Percentiles rank a stretch among this genome's conserved stretches.
Conservation (phyloP, 2,888 invertebrate species). For the Augochlorella aurata region DNA sequence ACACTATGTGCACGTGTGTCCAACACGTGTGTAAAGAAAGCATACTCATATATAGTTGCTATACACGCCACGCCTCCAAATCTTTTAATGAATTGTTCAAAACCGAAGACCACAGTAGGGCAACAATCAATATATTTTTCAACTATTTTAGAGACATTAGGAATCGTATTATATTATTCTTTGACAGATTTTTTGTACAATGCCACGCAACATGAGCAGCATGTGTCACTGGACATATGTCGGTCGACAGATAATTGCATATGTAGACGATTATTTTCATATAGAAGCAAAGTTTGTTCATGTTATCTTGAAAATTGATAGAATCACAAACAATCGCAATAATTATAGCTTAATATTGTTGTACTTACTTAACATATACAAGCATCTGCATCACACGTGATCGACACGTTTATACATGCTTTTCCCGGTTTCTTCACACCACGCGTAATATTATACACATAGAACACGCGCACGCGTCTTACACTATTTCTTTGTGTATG, state of each 20-base stretch:
- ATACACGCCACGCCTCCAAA: slow-evolving; percentile 46
- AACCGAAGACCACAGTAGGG: neutral
- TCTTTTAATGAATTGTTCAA: slow-evolving; percentile 21
- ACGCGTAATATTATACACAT: slow-evolving; percentile 12
- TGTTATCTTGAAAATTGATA: slow-evolving; percentile 45
- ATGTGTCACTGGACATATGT: slow-evolving; percentile 26
- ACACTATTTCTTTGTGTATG: neutral
- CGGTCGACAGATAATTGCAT: slow-evolving; percentile 34
- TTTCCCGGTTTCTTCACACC: slow-evolving; percentile 49
- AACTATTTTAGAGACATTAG: neutral
- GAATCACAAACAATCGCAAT: neutral
- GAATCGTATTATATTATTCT: neutral
- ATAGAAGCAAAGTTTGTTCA: slow-evolving; percentile 64
- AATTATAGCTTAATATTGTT: neutral
- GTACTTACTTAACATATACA: slow-evolving; percentile 48
- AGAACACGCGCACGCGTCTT: slow-evolving; percentile 7
- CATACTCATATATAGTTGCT: slow-evolving; percentile 15
- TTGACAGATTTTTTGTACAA: slow-evolving; percentile 12
- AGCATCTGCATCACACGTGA: slow-evolving; percentile 59
- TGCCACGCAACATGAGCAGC: slow-evolving; percentile 25
- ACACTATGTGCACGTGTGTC: slow-evolving; percentile 32
- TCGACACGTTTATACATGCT: slow-evolving; percentile 53
- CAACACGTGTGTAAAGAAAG: slow-evolving; percentile 29
- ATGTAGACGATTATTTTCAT: slow-evolving; percentile 52
- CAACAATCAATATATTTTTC: neutral